Percentiles rank a stretch among this genome's conserved stretches.
These are phyloP conservation scores for Thalassaphorura encarpata DNA, from an alignment of 1,140 invertebrate species.

Conservation along the genomic window DNA sequence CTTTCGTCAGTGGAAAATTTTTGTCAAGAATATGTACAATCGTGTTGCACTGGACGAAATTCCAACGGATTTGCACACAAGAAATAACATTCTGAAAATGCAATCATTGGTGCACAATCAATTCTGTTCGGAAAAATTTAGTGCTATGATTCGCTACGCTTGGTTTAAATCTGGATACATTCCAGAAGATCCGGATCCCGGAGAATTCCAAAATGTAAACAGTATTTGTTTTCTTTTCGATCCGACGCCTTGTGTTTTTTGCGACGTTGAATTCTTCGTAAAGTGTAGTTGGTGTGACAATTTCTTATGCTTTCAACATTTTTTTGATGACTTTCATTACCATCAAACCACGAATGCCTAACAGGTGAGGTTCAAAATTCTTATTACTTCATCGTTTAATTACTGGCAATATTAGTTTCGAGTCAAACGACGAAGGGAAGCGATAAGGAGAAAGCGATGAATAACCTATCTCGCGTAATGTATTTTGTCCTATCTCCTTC, in stretches of 20 bases:
- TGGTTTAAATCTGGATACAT: background rate
- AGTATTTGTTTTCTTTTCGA: background rate
- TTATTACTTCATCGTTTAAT: no score
- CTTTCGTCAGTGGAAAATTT: background rate
- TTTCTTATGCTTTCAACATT: slow-evolving; percentile 11
- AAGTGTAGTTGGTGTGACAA: slow-evolving; percentile 8
- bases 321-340: slow-evolving; percentile 16
- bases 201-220: background rate
- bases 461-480: no score
- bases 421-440: no score
- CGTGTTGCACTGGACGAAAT: background rate
- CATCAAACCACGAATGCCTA: background rate
- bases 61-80: background rate
- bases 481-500: no score
- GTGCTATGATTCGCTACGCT: background rate
- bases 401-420: no score
- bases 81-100: background rate
- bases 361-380: background rate
- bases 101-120: background rate
- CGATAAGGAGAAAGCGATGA: no score
- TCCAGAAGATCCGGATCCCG: background rate
- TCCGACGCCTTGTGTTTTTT: background rate
- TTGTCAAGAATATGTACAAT: background rate
- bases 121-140: background rate
- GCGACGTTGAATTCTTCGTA: background rate